Conservation (phyloP, 2,888 invertebrate species). For the Xanthia icteritia region DNA sequence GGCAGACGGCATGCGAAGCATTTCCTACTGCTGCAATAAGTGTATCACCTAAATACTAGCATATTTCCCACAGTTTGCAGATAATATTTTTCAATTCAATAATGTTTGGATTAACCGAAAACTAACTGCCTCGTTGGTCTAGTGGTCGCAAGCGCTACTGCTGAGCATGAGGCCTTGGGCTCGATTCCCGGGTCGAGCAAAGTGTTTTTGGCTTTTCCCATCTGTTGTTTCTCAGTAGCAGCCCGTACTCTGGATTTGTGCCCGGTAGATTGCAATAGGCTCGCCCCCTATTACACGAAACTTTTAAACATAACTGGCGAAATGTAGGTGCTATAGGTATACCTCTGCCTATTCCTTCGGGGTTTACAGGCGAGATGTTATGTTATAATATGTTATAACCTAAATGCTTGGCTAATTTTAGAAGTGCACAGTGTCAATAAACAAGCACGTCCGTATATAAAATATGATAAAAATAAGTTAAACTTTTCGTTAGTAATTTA, state of each 20-base stretch:
- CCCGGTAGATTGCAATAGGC: neutral
- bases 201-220: neutral
- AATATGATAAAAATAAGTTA: neutral
- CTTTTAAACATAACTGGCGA: neutral
- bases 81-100: neutral
- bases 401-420: neutral
- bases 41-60: neutral
- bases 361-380: neutral
- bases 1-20: slow-evolving; percentile 33
- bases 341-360: neutral
- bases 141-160: neutral
- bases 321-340: neutral
- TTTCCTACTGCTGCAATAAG: slow-evolving; percentile 42
- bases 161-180: neutral
- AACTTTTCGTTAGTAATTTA: neutral
- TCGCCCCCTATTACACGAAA: neutral
- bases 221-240: neutral
- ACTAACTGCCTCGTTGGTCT: neutral
- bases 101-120: neutral
- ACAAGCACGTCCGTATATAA: neutral
- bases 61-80: neutral
- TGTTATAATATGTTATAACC: neutral
- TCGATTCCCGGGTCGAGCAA: neutral
- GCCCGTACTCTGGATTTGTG: neutral
- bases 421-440: neutral